A percentile compares a stretch with the other conserved stretches of the same genome.
Evolutionary conservation across 1,140 invertebrate species (phyloP).

Genomic region (Neodiprion virginianus): DNA sequence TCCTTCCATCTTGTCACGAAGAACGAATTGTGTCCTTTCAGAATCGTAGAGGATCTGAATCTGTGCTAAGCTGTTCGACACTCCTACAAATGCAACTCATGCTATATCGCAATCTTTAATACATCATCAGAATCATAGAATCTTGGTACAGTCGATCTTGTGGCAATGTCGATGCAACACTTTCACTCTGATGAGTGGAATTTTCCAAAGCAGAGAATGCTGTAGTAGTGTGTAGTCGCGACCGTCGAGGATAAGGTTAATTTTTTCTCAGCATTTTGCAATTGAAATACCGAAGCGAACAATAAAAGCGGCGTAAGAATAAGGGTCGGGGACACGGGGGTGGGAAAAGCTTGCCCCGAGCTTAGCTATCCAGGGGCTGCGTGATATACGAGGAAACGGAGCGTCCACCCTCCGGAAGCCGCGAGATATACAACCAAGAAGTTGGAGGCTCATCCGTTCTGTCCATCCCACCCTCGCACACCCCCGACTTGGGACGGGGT

Average conservation of each 20-base stretch:
- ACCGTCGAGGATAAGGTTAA: not conserved
- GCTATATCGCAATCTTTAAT: not conserved
- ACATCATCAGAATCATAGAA: not conserved
- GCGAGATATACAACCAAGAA: conserved; percentile 7
- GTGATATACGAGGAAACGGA: conserved; percentile 4
- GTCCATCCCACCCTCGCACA: conserved; percentile 6
- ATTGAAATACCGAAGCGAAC: conserved; percentile 5
- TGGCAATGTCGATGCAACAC: too few relatives aligned
- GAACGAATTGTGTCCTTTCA: not conserved
- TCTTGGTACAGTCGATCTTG: too few relatives aligned
- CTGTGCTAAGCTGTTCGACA: not conserved
- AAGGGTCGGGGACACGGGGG: not conserved
- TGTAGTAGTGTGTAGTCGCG: not conserved
- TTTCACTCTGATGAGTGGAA: too few relatives aligned
- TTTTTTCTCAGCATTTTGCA: not conserved
- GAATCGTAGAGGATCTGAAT: not conserved
- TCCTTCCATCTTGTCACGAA: not conserved
- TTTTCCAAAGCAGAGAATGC: not conserved
- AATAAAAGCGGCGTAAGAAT: not conserved
- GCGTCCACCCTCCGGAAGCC: conserved; percentile 6
- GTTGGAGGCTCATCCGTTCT: conserved; percentile 6
- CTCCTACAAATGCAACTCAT: not conserved
- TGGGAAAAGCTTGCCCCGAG: not conserved
- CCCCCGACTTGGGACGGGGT: not conserved
- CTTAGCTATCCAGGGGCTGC: not conserved